phyloP scores from a whole-genome alignment of 1,140 invertebrate genomes.

The Euura saliciscinereae region DNA sequence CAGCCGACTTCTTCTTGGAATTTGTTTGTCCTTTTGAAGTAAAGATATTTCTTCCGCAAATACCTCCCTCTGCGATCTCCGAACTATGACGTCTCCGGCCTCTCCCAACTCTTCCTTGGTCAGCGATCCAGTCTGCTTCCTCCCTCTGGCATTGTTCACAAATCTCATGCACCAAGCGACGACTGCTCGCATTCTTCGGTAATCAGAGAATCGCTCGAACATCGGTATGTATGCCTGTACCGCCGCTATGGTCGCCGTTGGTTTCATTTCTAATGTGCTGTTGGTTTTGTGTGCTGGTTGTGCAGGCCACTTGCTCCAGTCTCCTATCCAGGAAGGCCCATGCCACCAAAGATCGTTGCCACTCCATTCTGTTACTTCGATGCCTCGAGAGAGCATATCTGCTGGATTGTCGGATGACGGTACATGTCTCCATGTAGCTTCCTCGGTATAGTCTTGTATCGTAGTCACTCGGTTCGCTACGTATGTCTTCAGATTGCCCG shows the following conservation, averaged over 20 bases:
- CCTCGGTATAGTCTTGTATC: slow-evolving; percentile 35
- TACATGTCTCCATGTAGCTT: slow-evolving; percentile 6
- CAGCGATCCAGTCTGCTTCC: background rate
- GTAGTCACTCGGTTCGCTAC: slow-evolving; percentile 43
- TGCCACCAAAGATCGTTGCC: slow-evolving; percentile 20
- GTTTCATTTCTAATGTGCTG: too few species aligned
- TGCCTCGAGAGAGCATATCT: slow-evolving; percentile 36
- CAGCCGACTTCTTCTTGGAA: too few species aligned
- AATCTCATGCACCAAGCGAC: background rate
- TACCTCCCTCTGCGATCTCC: background rate
- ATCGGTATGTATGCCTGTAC: too few species aligned
- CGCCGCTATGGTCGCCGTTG: too few species aligned
- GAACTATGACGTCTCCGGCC: background rate
- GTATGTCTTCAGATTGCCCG: slow-evolving; percentile 33
- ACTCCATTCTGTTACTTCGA: slow-evolving; percentile 13
- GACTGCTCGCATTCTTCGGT: background rate
- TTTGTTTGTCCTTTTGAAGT: background rate
- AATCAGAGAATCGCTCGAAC: background rate
- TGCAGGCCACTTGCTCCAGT: background rate
- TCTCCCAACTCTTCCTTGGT: background rate
- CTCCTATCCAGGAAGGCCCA: slow-evolving; percentile 15
- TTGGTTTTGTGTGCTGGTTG: background rate
- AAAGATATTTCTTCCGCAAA: background rate
- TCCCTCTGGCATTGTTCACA: background rate
- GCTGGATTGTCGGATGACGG: slow-evolving; percentile 35